phyloP scores from a whole-genome alignment of 2,888 invertebrate species.

The Perithous albicinctus region DNA sequence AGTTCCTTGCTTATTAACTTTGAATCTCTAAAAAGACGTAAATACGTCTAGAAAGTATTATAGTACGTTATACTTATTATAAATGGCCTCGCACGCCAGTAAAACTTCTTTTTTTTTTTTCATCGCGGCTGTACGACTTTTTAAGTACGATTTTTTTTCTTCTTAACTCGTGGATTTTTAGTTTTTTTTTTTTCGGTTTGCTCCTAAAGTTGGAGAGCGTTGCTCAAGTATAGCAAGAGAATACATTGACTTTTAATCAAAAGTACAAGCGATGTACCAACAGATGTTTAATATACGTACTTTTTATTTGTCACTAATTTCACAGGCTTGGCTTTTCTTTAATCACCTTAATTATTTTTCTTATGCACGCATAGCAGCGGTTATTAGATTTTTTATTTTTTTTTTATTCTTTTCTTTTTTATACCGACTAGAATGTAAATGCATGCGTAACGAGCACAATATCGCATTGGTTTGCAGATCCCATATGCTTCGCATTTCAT shows the following conservation, averaged over 20 bases:
- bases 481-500: constrained; percentile 41
- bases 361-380: constrained; percentile 43
- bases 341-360: constrained; percentile 25
- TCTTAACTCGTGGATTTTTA: constrained; percentile 11
- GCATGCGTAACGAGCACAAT: constrained; percentile 37
- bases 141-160: constrained; percentile 18
- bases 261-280: constrained; percentile 26
- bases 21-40: constrained; percentile 5
- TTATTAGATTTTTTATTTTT: constrained; percentile 22
- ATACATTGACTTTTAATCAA: not conserved
- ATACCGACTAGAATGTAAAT: constrained; percentile 4
- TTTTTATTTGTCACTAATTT: constrained; percentile 15
- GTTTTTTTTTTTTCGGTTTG: constrained; percentile 21
- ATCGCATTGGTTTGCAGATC: constrained; percentile 35
- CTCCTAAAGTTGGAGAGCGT: not conserved
- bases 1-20: constrained; percentile 4
- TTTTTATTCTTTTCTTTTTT: constrained; percentile 13
- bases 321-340: constrained; percentile 44
- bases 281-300: constrained; percentile 15
- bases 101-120: not conserved
- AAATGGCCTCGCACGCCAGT: constrained; percentile 5
- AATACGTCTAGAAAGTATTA: constrained; percentile 10
- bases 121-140: not conserved
- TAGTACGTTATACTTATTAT: constrained; percentile 8
- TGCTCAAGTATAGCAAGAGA: not conserved